Conservation (phyloP, 2,888 invertebrate genomes). For the Drosophila monieri region DNA sequence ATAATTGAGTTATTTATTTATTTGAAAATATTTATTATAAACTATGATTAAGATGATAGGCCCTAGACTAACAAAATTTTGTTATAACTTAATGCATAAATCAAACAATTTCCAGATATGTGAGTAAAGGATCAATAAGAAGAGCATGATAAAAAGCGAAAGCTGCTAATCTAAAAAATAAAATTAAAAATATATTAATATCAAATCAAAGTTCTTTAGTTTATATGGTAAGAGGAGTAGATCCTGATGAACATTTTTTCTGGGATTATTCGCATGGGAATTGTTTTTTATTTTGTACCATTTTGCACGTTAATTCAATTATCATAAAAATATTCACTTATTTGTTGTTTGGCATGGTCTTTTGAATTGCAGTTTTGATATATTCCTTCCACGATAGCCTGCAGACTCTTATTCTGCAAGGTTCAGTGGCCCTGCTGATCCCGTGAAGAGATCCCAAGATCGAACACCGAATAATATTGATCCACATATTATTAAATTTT, state of each 20-base stretch:
- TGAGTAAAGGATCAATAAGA: conserved; percentile 41
- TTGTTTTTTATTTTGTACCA: conserved; percentile 40
- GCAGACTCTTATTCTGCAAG: neutral
- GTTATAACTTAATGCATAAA: conserved; percentile 40
- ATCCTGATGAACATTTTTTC: conserved; percentile 7
- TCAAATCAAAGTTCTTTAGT: conserved; percentile 29
- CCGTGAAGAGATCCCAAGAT: neutral
- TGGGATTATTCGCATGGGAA: conserved; percentile 54
- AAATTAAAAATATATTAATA: conserved; percentile 48
- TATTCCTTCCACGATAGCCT: conserved; percentile 14
- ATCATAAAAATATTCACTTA: conserved; percentile 20
- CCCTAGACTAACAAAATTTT: conserved; percentile 66
- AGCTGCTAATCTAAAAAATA: conserved; percentile 49
- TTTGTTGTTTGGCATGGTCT: conserved; percentile 61
- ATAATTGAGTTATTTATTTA: conserved; percentile 70
- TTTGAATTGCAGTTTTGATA: conserved; percentile 33
- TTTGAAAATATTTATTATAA: conserved; percentile 59
- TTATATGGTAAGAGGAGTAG: conserved; percentile 36
- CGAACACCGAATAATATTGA: neutral
- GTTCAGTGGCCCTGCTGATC: neutral
- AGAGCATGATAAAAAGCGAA: conserved; percentile 56
- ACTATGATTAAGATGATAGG: conserved; percentile 45
- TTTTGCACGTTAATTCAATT: conserved; percentile 52
- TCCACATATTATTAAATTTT: conserved; percentile 15
- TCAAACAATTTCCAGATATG: conserved; percentile 33